Base-by-base conservation (phyloP, 2,113 vertebrate genomes). In the Pundamilia nyererei region DNA sequence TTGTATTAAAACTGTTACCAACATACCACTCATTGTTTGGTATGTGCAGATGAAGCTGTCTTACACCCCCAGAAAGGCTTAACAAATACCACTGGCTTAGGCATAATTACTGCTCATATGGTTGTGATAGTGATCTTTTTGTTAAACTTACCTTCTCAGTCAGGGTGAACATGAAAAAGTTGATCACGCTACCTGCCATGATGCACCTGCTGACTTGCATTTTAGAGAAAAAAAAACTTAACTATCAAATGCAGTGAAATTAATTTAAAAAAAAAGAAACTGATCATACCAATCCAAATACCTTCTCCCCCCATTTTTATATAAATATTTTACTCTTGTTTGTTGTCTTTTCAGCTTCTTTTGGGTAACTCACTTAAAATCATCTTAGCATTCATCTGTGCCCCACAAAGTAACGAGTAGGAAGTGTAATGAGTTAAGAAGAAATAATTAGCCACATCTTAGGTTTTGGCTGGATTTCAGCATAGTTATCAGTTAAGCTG, bases 131-230 rank as follows among this genome's bases (percentile, higher is more conserved):
- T 47, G 8, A 29, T 10, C 7, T 26, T 47, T 72, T 21, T 72
- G 68, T 72, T 26, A 72, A 72, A 47, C 24, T 26, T 75, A 14
- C 0, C 8, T 47, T 26, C 9, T 75, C 4, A 75, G 42, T 75
- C 6, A 47, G 70, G 13, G 24, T 75, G 1, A 75, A 47, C 24
- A 75, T 29, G 15, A 75, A 0, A 29, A 75, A 29, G 8, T 6
- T 0, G 24, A 45, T 72, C 68, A 45, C 2, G 1, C 14, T 29
- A 29, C 42, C 70, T 47, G 70, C 0, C 4, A 3, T 5, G 68
- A 75, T 42, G 12, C 38, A 70, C 65, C 5, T 42, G n/a, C 11
- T 68, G 38, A 42, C n/a, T 42, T 70, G 2, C 62, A 68, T 40
- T 70, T 70, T 42, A 42, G 65, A 42, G 29, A 7, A 15, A 15